Percentiles rank a stretch among this genome's conserved stretches.
Conservation (phyloP, 53 echinoderm and acorn worm genomes). For the Stichopus horrens region DNA sequence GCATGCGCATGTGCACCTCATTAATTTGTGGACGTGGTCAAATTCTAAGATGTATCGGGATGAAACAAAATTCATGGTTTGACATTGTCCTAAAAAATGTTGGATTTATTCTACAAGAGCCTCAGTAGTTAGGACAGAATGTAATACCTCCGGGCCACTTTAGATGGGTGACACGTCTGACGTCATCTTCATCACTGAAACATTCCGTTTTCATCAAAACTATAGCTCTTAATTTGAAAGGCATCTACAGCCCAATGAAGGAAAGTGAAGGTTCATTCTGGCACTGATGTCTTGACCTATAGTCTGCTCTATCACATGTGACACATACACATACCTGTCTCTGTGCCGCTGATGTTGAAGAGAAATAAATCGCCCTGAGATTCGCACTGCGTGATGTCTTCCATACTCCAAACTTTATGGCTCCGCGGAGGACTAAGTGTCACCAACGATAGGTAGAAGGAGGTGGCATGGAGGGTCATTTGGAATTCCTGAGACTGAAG, state of each 20-base stretch:
- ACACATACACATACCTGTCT: neutral
- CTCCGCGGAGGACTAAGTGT: constrained; percentile 64
- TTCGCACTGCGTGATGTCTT: constrained; percentile 51
- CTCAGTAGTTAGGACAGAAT: too few species aligned
- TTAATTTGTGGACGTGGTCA: too few species aligned
- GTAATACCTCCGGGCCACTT: too few species aligned
- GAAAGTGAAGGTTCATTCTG: neutral
- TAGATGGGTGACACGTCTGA: too few species aligned
- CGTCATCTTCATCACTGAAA: too few species aligned
- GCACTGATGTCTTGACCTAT: neutral
- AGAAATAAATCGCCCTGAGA: constrained; percentile 48
- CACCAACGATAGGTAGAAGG: constrained; percentile 54
- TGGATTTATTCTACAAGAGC: too few species aligned
- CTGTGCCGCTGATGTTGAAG: constrained; percentile 28
- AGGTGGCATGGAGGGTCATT: constrained; percentile 62
- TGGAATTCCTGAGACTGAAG: constrained; percentile 57
- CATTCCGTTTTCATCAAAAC: too few species aligned
- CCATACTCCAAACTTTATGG: constrained; percentile 56
- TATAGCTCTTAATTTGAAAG: neutral
- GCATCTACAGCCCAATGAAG: neutral
- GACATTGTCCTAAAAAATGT: too few species aligned
- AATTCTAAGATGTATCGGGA: too few species aligned
- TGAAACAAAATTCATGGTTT: too few species aligned
- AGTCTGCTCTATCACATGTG: neutral
- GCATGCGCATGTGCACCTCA: too few species aligned